phyloP scores from a whole-genome alignment of 2,888 invertebrate species.

The Pristionchus arcanus region DNA sequence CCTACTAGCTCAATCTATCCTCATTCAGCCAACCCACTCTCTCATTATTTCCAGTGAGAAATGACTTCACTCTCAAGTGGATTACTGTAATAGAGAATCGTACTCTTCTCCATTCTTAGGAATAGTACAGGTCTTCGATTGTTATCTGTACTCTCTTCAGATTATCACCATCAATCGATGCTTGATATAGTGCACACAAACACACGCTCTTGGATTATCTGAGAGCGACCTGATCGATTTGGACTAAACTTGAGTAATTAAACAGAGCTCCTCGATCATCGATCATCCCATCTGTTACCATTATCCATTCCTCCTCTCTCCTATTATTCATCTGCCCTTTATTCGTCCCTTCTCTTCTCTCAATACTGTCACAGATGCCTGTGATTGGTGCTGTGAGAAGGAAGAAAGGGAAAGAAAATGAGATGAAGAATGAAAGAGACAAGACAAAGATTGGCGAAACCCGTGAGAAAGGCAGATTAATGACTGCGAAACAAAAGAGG shows the following conservation, averaged over 20 bases:
- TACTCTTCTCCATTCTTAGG: not conserved
- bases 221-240: not conserved
- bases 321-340: conserved; percentile 34
- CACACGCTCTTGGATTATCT: conserved; percentile 5
- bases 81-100: conserved; percentile 6
- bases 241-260: conserved; percentile 14
- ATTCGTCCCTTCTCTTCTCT: conserved; percentile 42
- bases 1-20: not conserved
- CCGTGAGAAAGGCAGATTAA: not conserved
- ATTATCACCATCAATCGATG: conserved; percentile 19
- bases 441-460: conserved; percentile 14
- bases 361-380: conserved; percentile 49
- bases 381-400: conserved; percentile 46
- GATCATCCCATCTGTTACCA: conserved; percentile 31
- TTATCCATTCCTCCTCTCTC: not conserved
- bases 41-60: not conserved
- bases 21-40: conserved; percentile 11
- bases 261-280: conserved; percentile 5
- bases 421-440: conserved; percentile 18
- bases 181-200: conserved; percentile 44
- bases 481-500: not conserved
- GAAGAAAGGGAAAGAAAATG: not conserved
- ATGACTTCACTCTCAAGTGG: not conserved
- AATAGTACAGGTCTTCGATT: conserved; percentile 13
- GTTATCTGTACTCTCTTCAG: conserved; percentile 15